Conservation (phyloP, 2,797 vertebrate species). For the Pygocentrus nattereri region DNA sequence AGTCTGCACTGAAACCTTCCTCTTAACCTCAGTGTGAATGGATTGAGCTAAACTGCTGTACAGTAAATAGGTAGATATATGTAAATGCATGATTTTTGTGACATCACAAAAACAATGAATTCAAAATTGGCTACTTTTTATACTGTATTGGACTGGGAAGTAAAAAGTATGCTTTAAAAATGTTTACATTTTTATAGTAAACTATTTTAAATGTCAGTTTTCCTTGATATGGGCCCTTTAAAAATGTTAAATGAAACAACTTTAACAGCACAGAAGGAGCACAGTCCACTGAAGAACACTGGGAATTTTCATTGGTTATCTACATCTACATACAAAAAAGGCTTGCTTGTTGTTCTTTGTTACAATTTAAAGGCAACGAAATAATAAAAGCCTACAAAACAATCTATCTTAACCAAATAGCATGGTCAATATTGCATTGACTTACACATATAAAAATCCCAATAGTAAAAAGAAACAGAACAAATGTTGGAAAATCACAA, state of each 20-base stretch:
- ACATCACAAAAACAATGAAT: no score
- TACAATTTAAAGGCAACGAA: constrained; percentile 76
- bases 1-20: no score
- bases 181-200: no score
- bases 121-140: no score
- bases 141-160: no score
- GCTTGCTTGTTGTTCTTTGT: constrained; percentile 65
- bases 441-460: constrained; percentile 57
- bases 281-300: not conserved
- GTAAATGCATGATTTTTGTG: no score
- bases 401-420: constrained; percentile 58
- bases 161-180: no score
- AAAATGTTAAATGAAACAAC: no score
- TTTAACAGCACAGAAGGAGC: not conserved
- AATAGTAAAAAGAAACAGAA: constrained; percentile 58
- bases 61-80: no score
- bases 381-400: constrained; percentile 68
- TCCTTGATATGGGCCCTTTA: not conserved
- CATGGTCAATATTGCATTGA: constrained; percentile 44
- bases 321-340: constrained; percentile 67
- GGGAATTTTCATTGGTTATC: constrained; percentile 49
- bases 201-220: no score
- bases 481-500: constrained; percentile 27
- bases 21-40: no score
- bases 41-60: no score